Base-by-base conservation (phyloP, 2,888 invertebrate species). In the Troides oblongomaculatus region DNA sequence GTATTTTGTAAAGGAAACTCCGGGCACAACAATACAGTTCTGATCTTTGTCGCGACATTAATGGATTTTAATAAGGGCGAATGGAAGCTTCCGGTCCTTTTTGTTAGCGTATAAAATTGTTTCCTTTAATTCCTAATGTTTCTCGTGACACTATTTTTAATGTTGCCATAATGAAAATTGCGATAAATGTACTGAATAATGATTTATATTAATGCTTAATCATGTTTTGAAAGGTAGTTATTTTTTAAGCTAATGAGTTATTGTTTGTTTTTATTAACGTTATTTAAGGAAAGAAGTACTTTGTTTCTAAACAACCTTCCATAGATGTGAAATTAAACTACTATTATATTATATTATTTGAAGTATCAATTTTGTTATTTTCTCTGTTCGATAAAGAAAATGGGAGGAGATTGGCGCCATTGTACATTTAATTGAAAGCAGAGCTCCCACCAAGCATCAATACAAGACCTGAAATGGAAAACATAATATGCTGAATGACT, bases 391-490 rank as follows among this genome's bases (percentile, higher is more conserved):
- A 57, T 21, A 57, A 57, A 57, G 57, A 23, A 57, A 57, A 23
- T 21, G n/a, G 2, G 21, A 21, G 0, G 8, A 57, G 8, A 21
- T 8, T 21, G 57, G 57, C 8, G 21, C 18, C 8, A 57, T 57
- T 21, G 57, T 21, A 57, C n/a, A 59, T 25, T 59, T 30, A 59
- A 59, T 30, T 25, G 59, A 23, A 59, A 59, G 25, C 17, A 3
- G 59, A 59, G 14, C 30, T 30, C 30, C 30, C 5, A 30, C 17
- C 30, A 2, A 30, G 25, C 59, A 30, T 59, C 7, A 59, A 59
- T 14, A 30, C 25, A 59, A 59, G 30, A 59, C 59, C 30, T 59
- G 59, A 21, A 59, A 59, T 59, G 30, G 58, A 58, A 58, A 58
- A 59, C 25, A 59, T 30, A 59, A 30, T 12, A 21, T 8, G 12